Conservation (phyloP, 2,113 vertebrate genomes). For the Bombycilla garrulus region DNA sequence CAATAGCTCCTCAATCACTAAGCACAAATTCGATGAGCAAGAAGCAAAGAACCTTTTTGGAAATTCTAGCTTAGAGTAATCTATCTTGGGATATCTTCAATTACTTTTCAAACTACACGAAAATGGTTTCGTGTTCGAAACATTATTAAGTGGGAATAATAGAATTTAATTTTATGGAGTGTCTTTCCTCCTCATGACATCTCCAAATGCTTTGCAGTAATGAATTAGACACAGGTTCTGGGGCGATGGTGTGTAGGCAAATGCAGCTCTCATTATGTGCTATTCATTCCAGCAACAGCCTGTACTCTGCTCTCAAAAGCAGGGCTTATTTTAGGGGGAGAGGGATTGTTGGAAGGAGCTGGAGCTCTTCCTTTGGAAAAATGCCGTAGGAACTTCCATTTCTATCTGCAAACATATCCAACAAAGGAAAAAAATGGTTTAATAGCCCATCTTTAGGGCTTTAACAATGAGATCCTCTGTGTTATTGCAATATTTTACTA, state of each 20-base stretch:
- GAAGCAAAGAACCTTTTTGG: not conserved
- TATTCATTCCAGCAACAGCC: slow-evolving; percentile 35
- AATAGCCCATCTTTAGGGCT: not conserved
- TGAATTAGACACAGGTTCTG: slow-evolving; percentile 54
- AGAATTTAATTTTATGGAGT: slow-evolving; percentile 35
- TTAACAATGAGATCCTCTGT: not conserved
- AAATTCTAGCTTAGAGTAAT: slow-evolving; percentile 11
- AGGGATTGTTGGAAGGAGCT: not conserved
- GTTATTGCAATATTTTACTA: not conserved
- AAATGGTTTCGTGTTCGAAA: not conserved
- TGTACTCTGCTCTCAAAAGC: not conserved
- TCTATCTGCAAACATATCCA: not conserved
- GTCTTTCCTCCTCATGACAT: not conserved
- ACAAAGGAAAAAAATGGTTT: not conserved
- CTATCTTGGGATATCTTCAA: slow-evolving; percentile 38
- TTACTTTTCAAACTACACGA: slow-evolving; percentile 17
- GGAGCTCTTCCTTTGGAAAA: not conserved
- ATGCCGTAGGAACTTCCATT: not conserved
- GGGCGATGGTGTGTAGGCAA: slow-evolving; percentile 45
- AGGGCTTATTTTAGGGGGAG: not conserved
- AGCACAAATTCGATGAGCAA: slow-evolving; percentile 20
- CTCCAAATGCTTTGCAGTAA: slow-evolving; percentile 16
- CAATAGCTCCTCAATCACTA: not conserved
- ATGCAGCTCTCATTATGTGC: slow-evolving; percentile 31
- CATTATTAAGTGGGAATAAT: slow-evolving; percentile 37